Evolutionary conservation across 2,797 vertebrate species (phyloP).

Genomic region (Eurystomus glaucurus): DNA sequence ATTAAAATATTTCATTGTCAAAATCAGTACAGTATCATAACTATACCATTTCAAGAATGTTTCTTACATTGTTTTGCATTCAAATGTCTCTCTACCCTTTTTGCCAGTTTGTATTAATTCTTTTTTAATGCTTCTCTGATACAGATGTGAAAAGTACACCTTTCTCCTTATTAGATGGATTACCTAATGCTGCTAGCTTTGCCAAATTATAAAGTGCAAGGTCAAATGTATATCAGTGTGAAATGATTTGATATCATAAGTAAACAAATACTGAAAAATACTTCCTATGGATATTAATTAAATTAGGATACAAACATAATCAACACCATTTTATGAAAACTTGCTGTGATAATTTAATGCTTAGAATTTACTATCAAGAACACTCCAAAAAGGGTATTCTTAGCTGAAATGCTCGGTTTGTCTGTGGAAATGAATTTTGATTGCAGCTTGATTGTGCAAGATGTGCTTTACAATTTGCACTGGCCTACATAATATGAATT

Average conservation of each 20-base stretch:
- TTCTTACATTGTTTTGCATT: background rate
- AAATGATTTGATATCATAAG: background rate
- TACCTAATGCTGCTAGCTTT: background rate
- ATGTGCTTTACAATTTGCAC: constrained; percentile 6
- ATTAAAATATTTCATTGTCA: background rate
- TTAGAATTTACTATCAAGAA: constrained; percentile 1
- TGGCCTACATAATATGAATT: constrained; percentile 14
- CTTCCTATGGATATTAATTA: constrained; percentile 10
- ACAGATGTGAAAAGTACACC: background rate
- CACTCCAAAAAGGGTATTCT: background rate
- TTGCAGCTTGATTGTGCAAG: constrained; percentile 42
- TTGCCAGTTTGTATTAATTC: background rate
- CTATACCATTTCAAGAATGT: background rate
- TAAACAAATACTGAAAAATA: background rate
- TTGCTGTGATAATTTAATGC: background rate
- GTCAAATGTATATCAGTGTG: background rate
- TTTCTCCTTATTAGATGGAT: background rate
- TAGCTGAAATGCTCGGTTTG: background rate
- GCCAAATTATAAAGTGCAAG: background rate
- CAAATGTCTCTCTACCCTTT: background rate
- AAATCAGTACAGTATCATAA: background rate
- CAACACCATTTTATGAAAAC: background rate
- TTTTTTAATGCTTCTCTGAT: background rate
- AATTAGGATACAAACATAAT: constrained; percentile 10
- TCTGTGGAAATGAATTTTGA: constrained; percentile 22